Evolutionary conservation across 2,888 invertebrate species (phyloP).

Genomic region (Xestia sexstrigata): DNA sequence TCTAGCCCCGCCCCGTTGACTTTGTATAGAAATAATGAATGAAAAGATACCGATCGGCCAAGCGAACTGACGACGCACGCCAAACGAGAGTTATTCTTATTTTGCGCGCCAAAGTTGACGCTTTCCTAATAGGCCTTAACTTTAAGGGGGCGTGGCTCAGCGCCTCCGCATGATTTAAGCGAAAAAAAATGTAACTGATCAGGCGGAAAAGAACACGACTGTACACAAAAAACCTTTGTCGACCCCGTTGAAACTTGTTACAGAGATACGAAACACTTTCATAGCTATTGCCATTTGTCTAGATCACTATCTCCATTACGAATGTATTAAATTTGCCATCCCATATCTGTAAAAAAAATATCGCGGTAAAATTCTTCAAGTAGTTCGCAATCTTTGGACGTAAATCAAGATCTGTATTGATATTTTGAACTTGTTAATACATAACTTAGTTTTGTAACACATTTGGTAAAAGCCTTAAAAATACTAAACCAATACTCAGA

Average conservation of each 20-base stretch:
- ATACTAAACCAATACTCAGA: not conserved
- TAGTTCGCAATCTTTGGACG: not conserved
- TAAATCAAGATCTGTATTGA: not conserved
- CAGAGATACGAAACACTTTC: not conserved
- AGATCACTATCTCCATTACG: not conserved
- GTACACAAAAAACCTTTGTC: not conserved
- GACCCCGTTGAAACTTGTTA: not conserved
- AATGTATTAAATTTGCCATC: not conserved
- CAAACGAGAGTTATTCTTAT: too few species aligned
- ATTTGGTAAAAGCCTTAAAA: not conserved
- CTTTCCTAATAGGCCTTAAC: too few species aligned
- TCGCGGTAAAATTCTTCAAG: not conserved
- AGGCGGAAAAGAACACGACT: too few species aligned
- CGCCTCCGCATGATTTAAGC: too few species aligned
- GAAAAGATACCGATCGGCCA: too few species aligned
- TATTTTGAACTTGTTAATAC: not conserved
- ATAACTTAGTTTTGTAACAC: not conserved
- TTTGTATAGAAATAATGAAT: too few species aligned
- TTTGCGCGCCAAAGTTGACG: too few species aligned
- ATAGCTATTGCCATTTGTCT: not conserved
- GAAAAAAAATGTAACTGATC: too few species aligned
- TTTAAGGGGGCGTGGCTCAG: too few species aligned
- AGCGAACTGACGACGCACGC: too few species aligned
- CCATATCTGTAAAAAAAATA: too few species aligned
- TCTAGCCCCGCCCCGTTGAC: too few species aligned